phyloP scores from a whole-genome alignment of 1,140 invertebrate species.

The Penaeus chinensis region DNA sequence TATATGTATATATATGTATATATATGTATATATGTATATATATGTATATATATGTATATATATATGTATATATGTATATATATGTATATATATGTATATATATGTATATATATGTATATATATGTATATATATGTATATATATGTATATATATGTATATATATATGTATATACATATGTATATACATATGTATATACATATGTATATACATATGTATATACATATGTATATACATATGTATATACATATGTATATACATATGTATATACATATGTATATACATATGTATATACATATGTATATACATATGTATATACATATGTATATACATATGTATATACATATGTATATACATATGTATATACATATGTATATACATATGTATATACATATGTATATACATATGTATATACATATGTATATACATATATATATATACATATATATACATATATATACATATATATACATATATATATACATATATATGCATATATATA shows the following conservation, averaged over 20 bases:
- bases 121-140: conserved; percentile 4
- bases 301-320: not conserved
- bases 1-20: not conserved
- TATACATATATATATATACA: not conserved
- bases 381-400: not conserved
- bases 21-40: not conserved
- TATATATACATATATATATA: not conserved
- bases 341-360: not conserved
- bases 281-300: not conserved
- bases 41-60: conserved; percentile 4
- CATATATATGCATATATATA: not conserved
- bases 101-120: not conserved
- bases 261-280: not conserved
- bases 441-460: not conserved
- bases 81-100: conserved; percentile 2
- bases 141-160: conserved; percentile 7
- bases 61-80: not conserved
- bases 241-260: conserved; percentile 3
- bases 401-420: too few relatives aligned
- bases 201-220: conserved; percentile 8
- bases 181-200: not conserved
- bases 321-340: not conserved
- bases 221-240: not conserved
- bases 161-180: not conserved
- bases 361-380: not conserved